Evolutionary conservation across 2,888 invertebrate species (phyloP), one percentile per base, ranked within the genome.

Genomic region (Pegoplata infirma): DNA sequence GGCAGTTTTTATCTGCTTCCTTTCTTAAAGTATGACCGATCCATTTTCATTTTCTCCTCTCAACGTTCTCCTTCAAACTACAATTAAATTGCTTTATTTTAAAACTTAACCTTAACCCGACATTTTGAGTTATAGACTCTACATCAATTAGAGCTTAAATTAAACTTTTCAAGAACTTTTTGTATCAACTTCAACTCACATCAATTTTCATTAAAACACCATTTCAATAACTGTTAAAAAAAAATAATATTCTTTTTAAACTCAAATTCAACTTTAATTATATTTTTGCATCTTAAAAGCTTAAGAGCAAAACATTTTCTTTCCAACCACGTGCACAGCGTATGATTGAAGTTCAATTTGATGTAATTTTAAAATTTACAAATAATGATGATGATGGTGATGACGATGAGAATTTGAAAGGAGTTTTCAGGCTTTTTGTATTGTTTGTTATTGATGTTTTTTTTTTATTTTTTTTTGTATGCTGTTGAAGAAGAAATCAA

Each of bases 331-430:
- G 36, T n/a, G 36, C 36, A 40, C 8, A 40, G 51, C 73, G 53
- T 66, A 44, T 73, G 73, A 73, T 73, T 73, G 73, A 66, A 59
- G 66, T 73, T 66, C 66, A 66, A 66, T 73, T 73, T 73, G 66
- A 51, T 66, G 73, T 73, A 66, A 73, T 73, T 66, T 73, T 56
- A 73, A n/a, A 73, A 73, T 73, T 66, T 66, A 59, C 73, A 66
- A 73, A 73, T 73, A 28, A 66, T 14, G 44, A 32, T 23, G 51
- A 28, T 28, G 40, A 49, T 47, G 46, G 36, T 36, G 58, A 32
- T 8, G 46, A 5, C 8, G 47, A n/a, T 69, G 51, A 19, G 44
- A 8, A 51, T n/a, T n/a, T 66, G 51, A 44, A 66, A 46, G 66
- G 40, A 66, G 73, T 53, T 5, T 12, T n/a, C n/a, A n/a, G n/a